A percentile compares a stretch with the other conserved stretches of the same genome.
phyloP scores from a whole-genome alignment of 2,113 vertebrate species.

The Eclectus roratus region DNA sequence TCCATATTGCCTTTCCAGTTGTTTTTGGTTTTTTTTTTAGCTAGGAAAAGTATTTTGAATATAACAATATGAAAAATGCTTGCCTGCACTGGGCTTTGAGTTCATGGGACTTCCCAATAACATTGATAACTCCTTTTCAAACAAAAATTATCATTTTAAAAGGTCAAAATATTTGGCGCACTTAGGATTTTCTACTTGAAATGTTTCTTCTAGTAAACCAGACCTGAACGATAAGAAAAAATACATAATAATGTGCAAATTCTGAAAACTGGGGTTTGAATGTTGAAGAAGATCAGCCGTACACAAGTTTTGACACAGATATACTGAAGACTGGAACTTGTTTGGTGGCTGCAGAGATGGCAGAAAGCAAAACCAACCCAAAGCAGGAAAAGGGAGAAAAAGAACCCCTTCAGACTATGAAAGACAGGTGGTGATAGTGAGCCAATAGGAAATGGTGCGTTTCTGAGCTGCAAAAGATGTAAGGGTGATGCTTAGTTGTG shows the following conservation, averaged over 20 bases:
- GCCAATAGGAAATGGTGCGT: neutral
- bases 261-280: neutral
- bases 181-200: neutral
- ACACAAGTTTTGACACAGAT: no score
- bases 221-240: neutral
- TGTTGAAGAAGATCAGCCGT: neutral
- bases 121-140: neutral
- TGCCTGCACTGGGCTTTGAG: neutral
- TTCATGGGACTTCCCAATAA: neutral
- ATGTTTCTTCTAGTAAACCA: neutral
- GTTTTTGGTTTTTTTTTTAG: neutral
- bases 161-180: neutral
- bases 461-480: neutral
- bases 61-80: neutral
- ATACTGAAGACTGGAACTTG: neutral
- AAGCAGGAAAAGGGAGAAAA: neutral
- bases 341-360: neutral
- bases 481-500: neutral
- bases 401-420: no score
- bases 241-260: neutral
- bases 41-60: neutral
- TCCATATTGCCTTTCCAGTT: neutral
- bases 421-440: neutral
- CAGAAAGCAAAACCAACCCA: neutral
- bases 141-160: neutral